These are phyloP conservation scores for Perca flavescens DNA, from an alignment of 2,113 vertebrate species.

Conservation along the genomic window DNA sequence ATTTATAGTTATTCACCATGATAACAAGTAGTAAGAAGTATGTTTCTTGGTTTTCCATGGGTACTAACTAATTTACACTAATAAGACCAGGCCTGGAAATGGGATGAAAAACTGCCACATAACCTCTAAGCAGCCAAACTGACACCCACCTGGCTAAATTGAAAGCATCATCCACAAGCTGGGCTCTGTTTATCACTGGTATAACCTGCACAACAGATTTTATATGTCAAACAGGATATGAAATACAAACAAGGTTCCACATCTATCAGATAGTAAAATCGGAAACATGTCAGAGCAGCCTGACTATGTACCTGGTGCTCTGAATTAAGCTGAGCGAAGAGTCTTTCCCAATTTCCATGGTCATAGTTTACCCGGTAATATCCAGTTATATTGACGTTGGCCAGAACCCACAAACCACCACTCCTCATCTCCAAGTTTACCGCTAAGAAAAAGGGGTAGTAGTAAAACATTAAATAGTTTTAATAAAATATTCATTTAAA, in stretches of 20 bases:
- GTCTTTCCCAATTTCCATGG: slow-evolving; percentile 86
- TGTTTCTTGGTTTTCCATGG: neutral
- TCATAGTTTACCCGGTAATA: slow-evolving; percentile 96
- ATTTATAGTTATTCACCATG: neutral
- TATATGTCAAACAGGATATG: neutral
- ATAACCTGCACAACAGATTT: slow-evolving; percentile 78
- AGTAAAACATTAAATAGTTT: neutral
- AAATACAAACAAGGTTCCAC: neutral
- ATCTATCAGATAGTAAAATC: neutral
- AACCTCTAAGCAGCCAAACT: neutral
- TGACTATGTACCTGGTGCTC: slow-evolving; percentile 67
- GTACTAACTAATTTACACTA: neutral
- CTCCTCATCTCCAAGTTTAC: slow-evolving; percentile 3
- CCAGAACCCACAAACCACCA: slow-evolving; percentile 83
- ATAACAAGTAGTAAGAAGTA: neutral
- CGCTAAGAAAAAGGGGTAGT: slow-evolving; percentile 48
- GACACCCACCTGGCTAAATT: slow-evolving; percentile 90
- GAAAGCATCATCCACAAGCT: slow-evolving; percentile 91
- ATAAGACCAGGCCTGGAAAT: neutral
- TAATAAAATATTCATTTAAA: neutral
- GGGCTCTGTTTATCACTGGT: slow-evolving; percentile 91
- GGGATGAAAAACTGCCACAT: neutral
- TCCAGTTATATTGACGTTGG: slow-evolving; percentile 88
- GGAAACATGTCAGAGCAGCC: neutral
- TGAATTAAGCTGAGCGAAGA: slow-evolving; percentile 75